These are phyloP conservation scores for Conus canariensis DNA, from an alignment of 2,888 invertebrate genomes.

Conservation along the genomic window DNA sequence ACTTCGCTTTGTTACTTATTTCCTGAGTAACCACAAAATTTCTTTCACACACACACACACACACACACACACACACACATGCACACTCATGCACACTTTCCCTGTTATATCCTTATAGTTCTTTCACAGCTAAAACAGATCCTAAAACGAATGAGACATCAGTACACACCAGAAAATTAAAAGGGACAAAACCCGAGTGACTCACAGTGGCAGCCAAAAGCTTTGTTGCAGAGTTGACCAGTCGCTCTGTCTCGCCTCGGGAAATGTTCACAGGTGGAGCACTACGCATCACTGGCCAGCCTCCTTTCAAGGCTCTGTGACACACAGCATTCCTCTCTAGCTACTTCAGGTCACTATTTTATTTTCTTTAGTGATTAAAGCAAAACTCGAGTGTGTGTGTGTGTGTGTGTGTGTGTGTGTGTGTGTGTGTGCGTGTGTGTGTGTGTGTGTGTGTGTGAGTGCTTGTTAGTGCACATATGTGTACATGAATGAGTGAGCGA, in stretches of 20 bases:
- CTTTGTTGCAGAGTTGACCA: conserved; percentile 75
- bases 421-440: too few relatives aligned
- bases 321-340: not conserved
- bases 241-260: conserved; percentile 70
- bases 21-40: too few relatives aligned
- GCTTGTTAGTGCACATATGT: too few relatives aligned
- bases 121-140: too few relatives aligned
- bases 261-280: conserved; percentile 66
- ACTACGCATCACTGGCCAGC: conserved; percentile 69
- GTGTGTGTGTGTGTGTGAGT: too few relatives aligned
- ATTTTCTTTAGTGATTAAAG: too few relatives aligned
- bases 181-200: not conserved
- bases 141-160: too few relatives aligned
- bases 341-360: not conserved
- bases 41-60: not conserved
- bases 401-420: too few relatives aligned
- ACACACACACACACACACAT: conserved; percentile 10
- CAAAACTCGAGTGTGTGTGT: too few relatives aligned
- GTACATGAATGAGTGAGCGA: too few relatives aligned
- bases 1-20: too few relatives aligned
- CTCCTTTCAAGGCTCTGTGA: conserved; percentile 67
- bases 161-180: too few relatives aligned
- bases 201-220: conserved; percentile 74
- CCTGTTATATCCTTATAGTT: not conserved
- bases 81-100: conserved; percentile 15